Evolutionary conservation across 2,113 vertebrate genomes (phyloP), one percentile per base, ranked within the genome.

Genomic region (Morone chrysops): DNA sequence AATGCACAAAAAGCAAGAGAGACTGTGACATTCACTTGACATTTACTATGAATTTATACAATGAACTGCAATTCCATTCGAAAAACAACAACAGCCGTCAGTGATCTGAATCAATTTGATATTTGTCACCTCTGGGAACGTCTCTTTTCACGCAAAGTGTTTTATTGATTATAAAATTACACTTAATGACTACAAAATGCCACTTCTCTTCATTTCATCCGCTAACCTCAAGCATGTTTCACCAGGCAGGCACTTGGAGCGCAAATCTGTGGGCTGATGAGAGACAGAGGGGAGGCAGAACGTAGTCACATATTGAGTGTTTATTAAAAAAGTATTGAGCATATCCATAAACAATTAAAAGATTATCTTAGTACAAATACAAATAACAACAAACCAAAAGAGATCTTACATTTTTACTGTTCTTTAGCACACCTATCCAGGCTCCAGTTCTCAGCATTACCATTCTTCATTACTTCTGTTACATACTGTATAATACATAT

Each of bases 21-120:
- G 31, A 78, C 36, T n/a, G 25, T 74, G 73, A 80, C 71, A 80
- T 82, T 80, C 60, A 82, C 50, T n/a, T 83, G 85, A 83, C 80
- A 87, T 86, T 86, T 79, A 67, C 12, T 68, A 18, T 61, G 25
- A 51, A 80, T 75, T 75, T 12, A 40, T 45, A 70, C 41, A 54
- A 36, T 75, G 22, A 78, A 67, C 65, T 68, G 53, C 17, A 43
- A 17, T 41, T 38, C 77, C 48, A 83, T 80, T 80, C 76, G 18
- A 31, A 40, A n/a, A 53, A 41, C 31, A 54, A 62, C 31, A 70
- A 59, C 70, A 43, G 48, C 43, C 11, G 0, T 60, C 85, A 67
- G 60, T 72, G 54, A 80, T 72, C 67, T 17, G 2, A 73, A 68
- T 83, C 79, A 54, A 56, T 73, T 20, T 65, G 43, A 72, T 67